These are phyloP conservation scores for Gambusia affinis DNA, from an alignment of 2,113 vertebrate species.

Conservation along the genomic window DNA sequence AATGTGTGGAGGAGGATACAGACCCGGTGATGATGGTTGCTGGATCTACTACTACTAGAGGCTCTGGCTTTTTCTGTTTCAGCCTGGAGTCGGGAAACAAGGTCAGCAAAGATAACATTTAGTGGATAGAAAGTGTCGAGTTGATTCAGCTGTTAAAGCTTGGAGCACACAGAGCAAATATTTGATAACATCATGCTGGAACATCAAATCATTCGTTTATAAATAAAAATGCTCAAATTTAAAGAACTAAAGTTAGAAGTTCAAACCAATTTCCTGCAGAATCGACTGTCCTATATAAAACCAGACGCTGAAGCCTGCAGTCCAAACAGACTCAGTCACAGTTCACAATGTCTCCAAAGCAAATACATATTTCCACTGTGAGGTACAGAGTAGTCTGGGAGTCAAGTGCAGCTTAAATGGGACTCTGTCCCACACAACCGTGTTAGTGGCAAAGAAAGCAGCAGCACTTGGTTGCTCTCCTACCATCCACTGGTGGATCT, in stretches of 20 bases:
- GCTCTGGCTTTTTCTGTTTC: conserved; percentile 90
- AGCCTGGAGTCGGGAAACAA: conserved; percentile 85
- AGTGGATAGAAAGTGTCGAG: conserved; percentile 43
- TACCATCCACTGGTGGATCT: conserved; percentile 99
- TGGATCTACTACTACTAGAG: conserved; percentile 79
- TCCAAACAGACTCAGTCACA: conserved; percentile 53
- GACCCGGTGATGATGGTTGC: conserved; percentile 86
- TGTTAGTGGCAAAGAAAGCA: conserved; percentile 59
- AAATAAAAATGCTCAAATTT: conserved; percentile 3
- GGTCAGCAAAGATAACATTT: conserved; percentile 48
- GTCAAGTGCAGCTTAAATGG: conserved; percentile 49
- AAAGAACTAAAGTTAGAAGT: not conserved
- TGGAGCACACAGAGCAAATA: conserved; percentile 41
- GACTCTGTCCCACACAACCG: conserved; percentile 55
- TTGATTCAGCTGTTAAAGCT: conserved; percentile 22
- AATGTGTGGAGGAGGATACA: conserved; percentile 76
- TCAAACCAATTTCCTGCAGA: conserved; percentile 47
- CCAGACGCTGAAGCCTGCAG: conserved; percentile 46
- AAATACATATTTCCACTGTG: conserved; percentile 66
- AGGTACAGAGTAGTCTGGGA: conserved; percentile 49
- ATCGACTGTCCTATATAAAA: conserved; percentile 53
- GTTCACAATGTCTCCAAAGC: conserved; percentile 62
- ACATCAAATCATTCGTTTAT: not conserved
- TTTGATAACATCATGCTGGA: conserved; percentile 10
- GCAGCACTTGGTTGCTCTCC: conserved; percentile 65